A percentile compares a stretch with the other conserved stretches of the same genome.
Conservation (phyloP, 2,113 vertebrate genomes). For the Otus sunia region DNA sequence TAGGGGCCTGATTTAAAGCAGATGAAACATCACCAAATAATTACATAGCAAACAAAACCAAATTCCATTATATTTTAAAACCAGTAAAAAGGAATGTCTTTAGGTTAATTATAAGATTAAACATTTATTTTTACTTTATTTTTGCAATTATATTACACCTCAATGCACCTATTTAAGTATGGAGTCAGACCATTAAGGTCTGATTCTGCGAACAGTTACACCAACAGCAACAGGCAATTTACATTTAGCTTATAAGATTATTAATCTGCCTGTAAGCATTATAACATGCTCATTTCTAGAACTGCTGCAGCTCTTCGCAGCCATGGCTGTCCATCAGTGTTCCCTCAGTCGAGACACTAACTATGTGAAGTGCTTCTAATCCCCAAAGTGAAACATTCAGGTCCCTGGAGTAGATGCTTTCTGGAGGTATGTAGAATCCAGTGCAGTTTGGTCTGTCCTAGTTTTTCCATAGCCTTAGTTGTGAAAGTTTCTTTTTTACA, state of each 20-base stretch:
- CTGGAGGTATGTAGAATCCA: background rate
- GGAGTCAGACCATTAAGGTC: background rate
- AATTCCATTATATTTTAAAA: background rate
- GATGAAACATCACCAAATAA: background rate
- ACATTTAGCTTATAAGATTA: background rate
- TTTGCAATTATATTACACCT: background rate
- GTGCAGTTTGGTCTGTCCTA: background rate
- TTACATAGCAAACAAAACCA: background rate
- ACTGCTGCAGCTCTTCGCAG: background rate
- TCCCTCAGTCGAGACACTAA: background rate
- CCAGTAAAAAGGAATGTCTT: background rate
- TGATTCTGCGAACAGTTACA: background rate
- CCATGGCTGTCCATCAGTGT: background rate
- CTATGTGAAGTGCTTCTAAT: background rate
- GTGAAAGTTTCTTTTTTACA: background rate
- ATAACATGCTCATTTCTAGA: background rate
- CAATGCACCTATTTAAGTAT: background rate
- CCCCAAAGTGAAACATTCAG: background rate
- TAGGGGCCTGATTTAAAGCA: background rate
- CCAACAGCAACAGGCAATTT: background rate
- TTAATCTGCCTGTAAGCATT: background rate
- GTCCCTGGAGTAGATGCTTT: background rate
- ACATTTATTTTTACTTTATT: background rate
- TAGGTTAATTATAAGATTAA: background rate
- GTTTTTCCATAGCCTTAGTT: background rate